Evolutionary conservation across 2,888 invertebrate genomes (phyloP).

Genomic region (Alitta virens): DNA sequence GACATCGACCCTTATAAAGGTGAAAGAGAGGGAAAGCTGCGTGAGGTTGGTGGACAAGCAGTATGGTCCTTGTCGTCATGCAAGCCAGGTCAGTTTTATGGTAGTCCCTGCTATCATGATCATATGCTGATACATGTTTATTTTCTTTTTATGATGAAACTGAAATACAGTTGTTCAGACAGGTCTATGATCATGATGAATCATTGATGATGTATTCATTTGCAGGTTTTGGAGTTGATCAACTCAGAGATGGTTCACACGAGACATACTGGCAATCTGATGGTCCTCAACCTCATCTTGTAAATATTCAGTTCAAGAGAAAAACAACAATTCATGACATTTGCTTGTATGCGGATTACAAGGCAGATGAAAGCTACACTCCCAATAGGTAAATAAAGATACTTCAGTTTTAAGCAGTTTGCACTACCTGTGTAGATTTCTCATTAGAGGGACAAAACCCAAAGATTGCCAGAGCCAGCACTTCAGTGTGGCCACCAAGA

Average conservation of each 20-base stretch:
- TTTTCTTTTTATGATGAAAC: too few relatives aligned
- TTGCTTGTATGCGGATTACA: constrained; percentile 96
- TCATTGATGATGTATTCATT: neutral
- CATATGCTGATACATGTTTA: too few relatives aligned
- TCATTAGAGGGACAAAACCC: too few relatives aligned
- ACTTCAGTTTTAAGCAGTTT: neutral
- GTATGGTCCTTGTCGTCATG: constrained; percentile 98
- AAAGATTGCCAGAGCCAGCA: too few relatives aligned
- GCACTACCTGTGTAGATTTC: too few relatives aligned
- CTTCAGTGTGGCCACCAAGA: too few relatives aligned
- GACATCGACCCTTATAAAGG: constrained; percentile 64
- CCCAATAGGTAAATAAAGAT: constrained; percentile 69
- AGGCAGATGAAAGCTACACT: constrained; percentile 97
- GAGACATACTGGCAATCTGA: constrained; percentile 99
- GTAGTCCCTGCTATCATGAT: too few relatives aligned
- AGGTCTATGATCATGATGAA: too few relatives aligned
- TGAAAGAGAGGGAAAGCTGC: constrained; percentile 65
- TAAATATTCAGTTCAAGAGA: constrained; percentile 92
- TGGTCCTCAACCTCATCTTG: constrained; percentile 94
- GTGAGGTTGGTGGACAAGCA: constrained; percentile 88
- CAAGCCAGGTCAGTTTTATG: constrained; percentile 76
- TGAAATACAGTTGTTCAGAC: too few relatives aligned
- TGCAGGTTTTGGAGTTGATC: constrained; percentile 94
- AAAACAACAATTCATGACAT: constrained; percentile 94
- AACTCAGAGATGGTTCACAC: constrained; percentile 88